Evolutionary conservation across 1,140 invertebrate genomes (phyloP).

Genomic region (Alviniconcha marisindica): DNA sequence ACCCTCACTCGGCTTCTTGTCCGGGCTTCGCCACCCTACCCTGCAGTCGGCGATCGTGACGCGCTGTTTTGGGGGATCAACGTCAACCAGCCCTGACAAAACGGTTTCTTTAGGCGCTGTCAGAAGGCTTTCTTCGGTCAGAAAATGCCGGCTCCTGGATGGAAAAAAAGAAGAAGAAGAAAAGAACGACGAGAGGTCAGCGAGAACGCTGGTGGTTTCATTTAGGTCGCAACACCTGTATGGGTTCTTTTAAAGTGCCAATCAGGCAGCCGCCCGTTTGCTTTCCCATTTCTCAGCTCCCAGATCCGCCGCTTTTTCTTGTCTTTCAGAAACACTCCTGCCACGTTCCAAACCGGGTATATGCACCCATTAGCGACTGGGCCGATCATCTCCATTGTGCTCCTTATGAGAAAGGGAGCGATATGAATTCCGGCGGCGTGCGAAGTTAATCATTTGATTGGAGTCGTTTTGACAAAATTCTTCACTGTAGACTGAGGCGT

Average conservation of each 20-base stretch:
- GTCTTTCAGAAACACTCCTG: no score
- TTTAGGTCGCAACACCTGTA: neutral
- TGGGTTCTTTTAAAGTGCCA: neutral
- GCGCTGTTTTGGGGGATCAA: neutral
- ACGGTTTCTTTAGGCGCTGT: no score
- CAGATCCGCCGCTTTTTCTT: no score
- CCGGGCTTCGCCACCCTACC: no score
- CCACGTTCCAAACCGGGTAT: neutral
- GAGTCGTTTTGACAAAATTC: conserved; percentile 18
- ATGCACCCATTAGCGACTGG: neutral
- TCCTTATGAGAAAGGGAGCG: neutral
- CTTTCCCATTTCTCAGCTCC: neutral
- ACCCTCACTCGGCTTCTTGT: neutral
- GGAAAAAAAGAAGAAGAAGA: neutral
- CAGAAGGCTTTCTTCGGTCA: neutral
- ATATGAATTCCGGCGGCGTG: neutral
- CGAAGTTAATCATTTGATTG: conserved; percentile 22
- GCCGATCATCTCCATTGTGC: no score
- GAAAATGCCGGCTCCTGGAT: neutral
- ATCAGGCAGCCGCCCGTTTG: neutral
- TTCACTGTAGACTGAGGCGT: neutral
- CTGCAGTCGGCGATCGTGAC: no score
- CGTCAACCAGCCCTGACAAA: neutral
- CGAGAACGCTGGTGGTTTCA: neutral
- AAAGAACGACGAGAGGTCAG: neutral